phyloP scores from a whole-genome alignment of 2,797 vertebrate genomes.

The Triplophysa bombifrons region DNA sequence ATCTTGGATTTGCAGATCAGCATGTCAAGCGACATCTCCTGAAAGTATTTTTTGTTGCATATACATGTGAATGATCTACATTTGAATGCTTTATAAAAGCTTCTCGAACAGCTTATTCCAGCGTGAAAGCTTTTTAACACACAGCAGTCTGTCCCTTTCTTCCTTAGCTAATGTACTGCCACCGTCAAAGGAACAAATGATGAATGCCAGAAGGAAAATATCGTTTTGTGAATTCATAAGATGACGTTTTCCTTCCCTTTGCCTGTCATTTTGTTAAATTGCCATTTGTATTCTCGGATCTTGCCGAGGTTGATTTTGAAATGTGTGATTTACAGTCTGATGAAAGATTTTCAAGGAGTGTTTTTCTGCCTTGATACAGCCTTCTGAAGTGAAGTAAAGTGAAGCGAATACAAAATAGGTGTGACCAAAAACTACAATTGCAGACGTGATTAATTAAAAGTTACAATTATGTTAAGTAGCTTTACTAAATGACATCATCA shows the following conservation, averaged over 20 bases:
- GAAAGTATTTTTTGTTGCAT: background rate
- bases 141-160: background rate
- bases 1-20: background rate
- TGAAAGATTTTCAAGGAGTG: background rate
- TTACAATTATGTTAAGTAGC: background rate
- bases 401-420: background rate
- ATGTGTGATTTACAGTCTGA: background rate
- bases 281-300: background rate
- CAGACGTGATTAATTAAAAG: background rate
- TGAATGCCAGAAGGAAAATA: background rate
- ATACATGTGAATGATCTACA: background rate
- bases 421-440: background rate
- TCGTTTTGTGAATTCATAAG: background rate
- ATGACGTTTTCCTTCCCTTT: background rate
- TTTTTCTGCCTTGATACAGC: background rate
- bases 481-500: background rate
- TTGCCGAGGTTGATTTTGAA: background rate
- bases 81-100: background rate
- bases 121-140: background rate
- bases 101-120: too few relatives aligned
- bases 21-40: background rate
- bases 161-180: background rate
- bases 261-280: background rate
- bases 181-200: conserved; percentile 1
- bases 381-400: background rate